Conservation (phyloP, 2,113 vertebrate genomes). For the Cynocephalus volans region DNA sequence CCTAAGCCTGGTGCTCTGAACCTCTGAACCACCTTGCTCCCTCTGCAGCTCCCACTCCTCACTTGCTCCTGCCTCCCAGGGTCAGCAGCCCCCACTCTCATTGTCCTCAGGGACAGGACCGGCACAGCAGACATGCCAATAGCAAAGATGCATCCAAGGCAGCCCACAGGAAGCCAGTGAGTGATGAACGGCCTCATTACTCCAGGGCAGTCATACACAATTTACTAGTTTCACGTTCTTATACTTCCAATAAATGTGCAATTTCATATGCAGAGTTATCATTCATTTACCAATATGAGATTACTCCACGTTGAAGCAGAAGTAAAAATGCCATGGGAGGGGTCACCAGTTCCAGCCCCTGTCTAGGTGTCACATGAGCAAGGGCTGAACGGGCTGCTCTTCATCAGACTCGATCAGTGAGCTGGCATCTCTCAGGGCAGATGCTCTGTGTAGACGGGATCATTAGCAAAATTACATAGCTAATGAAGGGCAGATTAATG, state of each 20-base stretch:
- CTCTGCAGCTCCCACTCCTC: accelerated
- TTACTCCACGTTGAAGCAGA: conserved; percentile 75
- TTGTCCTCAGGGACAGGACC: conserved; percentile 67
- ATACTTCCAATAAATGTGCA: conserved; percentile 81
- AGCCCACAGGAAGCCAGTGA: conserved; percentile 70
- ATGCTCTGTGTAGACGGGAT: conserved; percentile 83
- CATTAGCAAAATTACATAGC: conserved; percentile 88
- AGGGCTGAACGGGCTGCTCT: background rate
- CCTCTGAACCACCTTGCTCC: accelerated
- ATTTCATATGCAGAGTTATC: conserved; percentile 80
- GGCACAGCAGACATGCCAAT: conserved; percentile 37
- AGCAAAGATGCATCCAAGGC: conserved; percentile 68
- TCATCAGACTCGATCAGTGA: conserved; percentile 57
- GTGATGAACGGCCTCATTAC: conserved; percentile 80
- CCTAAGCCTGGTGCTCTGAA: background rate
- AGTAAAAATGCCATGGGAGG: conserved; percentile 78
- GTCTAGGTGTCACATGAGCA: conserved; percentile 58
- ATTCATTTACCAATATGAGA: conserved; percentile 84
- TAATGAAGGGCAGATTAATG: conserved; percentile 89
- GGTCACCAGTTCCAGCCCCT: conserved; percentile 78
- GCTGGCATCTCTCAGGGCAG: conserved; percentile 79
- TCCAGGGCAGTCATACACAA: conserved; percentile 73
- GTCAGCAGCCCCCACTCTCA: too few species aligned
- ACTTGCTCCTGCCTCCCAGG: background rate
- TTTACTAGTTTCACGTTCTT: conserved; percentile 81